These are phyloP conservation scores for Menidia beryllina DNA, from an alignment of 2,113 vertebrate genomes.

Conservation along the genomic window DNA sequence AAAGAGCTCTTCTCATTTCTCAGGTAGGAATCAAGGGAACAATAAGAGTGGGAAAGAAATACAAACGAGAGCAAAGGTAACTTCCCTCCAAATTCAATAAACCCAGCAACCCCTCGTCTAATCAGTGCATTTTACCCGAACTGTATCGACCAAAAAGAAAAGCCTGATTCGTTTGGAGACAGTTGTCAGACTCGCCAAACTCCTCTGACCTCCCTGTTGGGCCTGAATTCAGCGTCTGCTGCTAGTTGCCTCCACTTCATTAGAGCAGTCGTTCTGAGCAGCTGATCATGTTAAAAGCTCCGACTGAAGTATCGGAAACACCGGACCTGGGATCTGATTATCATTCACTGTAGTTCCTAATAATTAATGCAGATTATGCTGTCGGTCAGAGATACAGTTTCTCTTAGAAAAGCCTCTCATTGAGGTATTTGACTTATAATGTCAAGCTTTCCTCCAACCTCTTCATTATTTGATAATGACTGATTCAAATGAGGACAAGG, in stretches of 20 bases:
- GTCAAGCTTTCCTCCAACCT: not conserved
- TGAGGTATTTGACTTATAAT: not conserved
- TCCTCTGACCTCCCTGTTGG: not conserved
- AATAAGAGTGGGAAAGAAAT: not conserved
- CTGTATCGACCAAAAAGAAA: conserved; percentile 11
- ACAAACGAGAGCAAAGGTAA: not conserved
- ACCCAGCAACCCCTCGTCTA: not conserved
- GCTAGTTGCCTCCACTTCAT: conserved; percentile 45
- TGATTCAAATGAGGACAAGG: not conserved
- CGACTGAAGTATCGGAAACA: not conserved
- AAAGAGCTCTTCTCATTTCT: not conserved
- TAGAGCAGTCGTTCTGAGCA: conserved; percentile 14
- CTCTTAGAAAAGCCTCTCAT: too few species aligned
- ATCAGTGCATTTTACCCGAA: conserved; percentile 12
- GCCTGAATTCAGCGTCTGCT: conserved; percentile 12
- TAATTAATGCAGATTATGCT: not conserved
- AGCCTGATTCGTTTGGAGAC: conserved; percentile 10
- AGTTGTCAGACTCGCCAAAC: conserved; percentile 7
- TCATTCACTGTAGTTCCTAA: not conserved
- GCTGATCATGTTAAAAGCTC: conserved; percentile 17
- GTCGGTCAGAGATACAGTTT: not conserved
- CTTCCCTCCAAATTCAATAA: not conserved
- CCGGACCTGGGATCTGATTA: not conserved
- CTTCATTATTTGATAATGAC: not conserved
- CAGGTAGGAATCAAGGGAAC: not conserved